Percentiles rank a stretch among this genome's conserved stretches.
Conservation (phyloP, 30 jellyfish, hydroid and myxozoan genomes). For the Mastigias papua region DNA sequence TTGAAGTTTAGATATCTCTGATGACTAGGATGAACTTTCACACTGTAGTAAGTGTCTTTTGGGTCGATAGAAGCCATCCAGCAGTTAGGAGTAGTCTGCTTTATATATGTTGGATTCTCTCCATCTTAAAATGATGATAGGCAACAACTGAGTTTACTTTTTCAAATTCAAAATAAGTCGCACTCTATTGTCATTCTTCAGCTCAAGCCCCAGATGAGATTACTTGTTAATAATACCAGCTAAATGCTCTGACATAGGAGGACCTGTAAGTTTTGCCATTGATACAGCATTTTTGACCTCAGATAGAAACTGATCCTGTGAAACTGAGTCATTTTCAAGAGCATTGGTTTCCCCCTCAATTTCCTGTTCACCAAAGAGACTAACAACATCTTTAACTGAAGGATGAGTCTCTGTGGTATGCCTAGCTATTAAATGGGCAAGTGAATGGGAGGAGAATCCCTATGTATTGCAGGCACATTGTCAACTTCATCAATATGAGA, state of each 20-base stretch:
- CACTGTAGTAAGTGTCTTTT: constrained; percentile 67
- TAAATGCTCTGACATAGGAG: no score
- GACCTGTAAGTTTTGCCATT: no score
- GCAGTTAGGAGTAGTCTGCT: constrained; percentile 22
- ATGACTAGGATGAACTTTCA: constrained; percentile 40
- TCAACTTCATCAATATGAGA: no score
- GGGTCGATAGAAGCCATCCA: no score
- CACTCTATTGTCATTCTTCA: constrained; percentile 22
- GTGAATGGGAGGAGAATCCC: no score
- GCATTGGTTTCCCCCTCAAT: background rate
- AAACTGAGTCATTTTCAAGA: background rate
- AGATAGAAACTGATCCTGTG: background rate
- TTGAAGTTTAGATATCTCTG: constrained; percentile 32
- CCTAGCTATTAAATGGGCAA: background rate
- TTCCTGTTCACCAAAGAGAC: constrained; percentile 3
- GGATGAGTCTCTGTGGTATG: no score
- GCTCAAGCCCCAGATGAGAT: constrained; percentile 28
- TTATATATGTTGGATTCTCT: no score
- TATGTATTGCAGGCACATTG: no score
- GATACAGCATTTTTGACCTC: no score
- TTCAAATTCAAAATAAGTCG: constrained; percentile 47
- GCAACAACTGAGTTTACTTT: constrained; percentile 21
- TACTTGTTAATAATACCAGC: background rate
- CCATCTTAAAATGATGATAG: constrained; percentile 41
- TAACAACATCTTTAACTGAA: background rate